Percentiles rank a stretch among this genome's conserved stretches.
These are phyloP conservation scores for Tethea ocularis DNA, from an alignment of 2,888 invertebrate genomes.

Conservation along the genomic window DNA sequence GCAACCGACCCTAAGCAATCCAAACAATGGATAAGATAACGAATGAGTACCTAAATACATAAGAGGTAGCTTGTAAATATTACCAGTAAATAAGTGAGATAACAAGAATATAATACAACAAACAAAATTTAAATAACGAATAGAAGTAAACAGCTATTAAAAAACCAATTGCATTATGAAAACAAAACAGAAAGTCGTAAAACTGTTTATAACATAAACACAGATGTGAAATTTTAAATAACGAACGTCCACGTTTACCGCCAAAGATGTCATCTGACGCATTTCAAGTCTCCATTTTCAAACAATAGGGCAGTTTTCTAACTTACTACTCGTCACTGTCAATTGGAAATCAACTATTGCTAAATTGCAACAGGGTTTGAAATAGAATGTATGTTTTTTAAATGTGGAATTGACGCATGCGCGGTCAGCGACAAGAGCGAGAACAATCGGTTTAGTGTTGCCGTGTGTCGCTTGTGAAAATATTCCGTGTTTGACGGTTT, in stretches of 20 bases:
- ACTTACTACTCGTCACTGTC: constrained; percentile 6
- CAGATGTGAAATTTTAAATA: constrained; percentile 5
- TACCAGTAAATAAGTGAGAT: too few relatives aligned
- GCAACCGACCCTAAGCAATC: too few relatives aligned
- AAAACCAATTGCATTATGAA: neutral
- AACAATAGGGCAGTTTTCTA: constrained; percentile 35
- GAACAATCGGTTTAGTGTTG: constrained; percentile 50
- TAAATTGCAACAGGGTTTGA: neutral
- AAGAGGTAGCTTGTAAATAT: too few relatives aligned
- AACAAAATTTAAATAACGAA: too few relatives aligned
- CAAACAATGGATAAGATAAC: too few relatives aligned
- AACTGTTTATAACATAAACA: neutral
- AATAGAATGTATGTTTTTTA: constrained; percentile 6
- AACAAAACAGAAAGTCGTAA: neutral
- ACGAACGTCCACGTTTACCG: constrained; percentile 9
- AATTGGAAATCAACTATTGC: neutral
- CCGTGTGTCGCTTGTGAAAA: constrained; percentile 35
- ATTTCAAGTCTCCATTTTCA: constrained; percentile 30
- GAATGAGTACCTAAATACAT: too few relatives aligned
- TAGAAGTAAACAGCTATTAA: neutral
- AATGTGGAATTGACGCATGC: constrained; percentile 35
- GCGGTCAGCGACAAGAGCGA: constrained; percentile 32
- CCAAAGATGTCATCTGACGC: constrained; percentile 26
- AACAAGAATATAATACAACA: too few relatives aligned
- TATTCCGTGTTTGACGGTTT: constrained; percentile 39